Conservation (phyloP, 2,888 invertebrate genomes). For the Drosophila mettleri region DNA sequence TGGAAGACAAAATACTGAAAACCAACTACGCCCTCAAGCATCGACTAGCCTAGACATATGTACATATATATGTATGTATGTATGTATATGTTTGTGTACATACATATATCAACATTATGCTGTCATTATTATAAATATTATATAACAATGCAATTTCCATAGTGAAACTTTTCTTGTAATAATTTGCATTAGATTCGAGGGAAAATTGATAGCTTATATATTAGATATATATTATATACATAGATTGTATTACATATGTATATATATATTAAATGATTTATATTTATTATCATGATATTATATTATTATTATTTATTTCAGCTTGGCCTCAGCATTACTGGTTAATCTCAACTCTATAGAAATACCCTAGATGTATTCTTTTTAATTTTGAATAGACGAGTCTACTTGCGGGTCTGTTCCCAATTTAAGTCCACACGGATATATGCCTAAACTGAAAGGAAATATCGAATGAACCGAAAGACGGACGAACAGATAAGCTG, state of each 20-base stretch:
- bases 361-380: too few relatives aligned
- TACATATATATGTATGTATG: neutral
- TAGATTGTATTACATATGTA: too few relatives aligned
- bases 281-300: too few relatives aligned
- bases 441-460: too few relatives aligned
- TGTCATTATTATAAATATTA: slow-evolving; percentile 4
- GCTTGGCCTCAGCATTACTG: neutral
- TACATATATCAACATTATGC: neutral
- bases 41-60: neutral
- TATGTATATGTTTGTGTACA: neutral
- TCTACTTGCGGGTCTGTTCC: neutral
- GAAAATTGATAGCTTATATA: too few relatives aligned
- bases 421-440: neutral
- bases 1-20: slow-evolving; percentile 1
- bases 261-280: too few relatives aligned
- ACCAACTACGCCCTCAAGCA: slow-evolving; percentile 10
- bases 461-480: too few relatives aligned
- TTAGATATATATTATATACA: too few relatives aligned
- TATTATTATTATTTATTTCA: too few relatives aligned
- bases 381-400: neutral
- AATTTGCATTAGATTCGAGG: too few relatives aligned
- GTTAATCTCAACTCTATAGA: too few relatives aligned
- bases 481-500: too few relatives aligned
- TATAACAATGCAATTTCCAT: neutral
- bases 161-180: neutral